Percentiles rank a stretch among this genome's conserved stretches.
Conservation (phyloP, 2,797 vertebrate genomes). For the Lagorchestes hirsutus region DNA sequence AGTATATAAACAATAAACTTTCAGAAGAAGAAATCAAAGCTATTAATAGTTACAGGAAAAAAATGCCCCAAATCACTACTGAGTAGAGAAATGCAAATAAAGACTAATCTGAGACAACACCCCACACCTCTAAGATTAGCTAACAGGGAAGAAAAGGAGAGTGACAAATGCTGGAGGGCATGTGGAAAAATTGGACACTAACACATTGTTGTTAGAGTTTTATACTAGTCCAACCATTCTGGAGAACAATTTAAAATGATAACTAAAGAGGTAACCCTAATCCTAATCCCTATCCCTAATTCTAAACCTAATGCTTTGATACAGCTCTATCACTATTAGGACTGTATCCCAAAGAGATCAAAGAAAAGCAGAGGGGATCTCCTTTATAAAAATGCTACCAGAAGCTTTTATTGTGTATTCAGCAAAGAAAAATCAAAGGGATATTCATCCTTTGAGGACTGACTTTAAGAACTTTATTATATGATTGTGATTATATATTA, state of each 20-base stretch:
- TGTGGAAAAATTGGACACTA: not conserved
- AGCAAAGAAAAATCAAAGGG: too few species aligned
- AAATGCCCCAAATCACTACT: too few species aligned
- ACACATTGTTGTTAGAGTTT: not conserved
- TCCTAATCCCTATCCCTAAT: too few species aligned
- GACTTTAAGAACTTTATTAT: too few species aligned
- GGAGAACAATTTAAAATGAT: not conserved
- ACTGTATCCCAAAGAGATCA: not conserved
- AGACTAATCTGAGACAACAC: too few species aligned
- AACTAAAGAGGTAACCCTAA: not conserved
- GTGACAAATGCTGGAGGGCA: not conserved
- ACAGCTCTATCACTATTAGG: not conserved
- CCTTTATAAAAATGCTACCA: not conserved
- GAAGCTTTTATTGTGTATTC: too few species aligned
- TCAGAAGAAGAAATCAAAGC: too few species aligned
- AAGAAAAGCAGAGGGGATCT: not conserved
- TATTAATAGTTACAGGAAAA: too few species aligned
- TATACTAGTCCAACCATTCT: not conserved
- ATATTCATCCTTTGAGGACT: too few species aligned
- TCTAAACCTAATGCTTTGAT: not conserved
- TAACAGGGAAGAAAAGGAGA: not conserved
- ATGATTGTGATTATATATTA: too few species aligned
- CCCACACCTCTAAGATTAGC: not conserved
- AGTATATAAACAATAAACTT: too few species aligned
- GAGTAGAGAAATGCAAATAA: too few species aligned